Conservation (phyloP, 2,888 invertebrate genomes). For the Parapristionchus giblindavisi region DNA sequence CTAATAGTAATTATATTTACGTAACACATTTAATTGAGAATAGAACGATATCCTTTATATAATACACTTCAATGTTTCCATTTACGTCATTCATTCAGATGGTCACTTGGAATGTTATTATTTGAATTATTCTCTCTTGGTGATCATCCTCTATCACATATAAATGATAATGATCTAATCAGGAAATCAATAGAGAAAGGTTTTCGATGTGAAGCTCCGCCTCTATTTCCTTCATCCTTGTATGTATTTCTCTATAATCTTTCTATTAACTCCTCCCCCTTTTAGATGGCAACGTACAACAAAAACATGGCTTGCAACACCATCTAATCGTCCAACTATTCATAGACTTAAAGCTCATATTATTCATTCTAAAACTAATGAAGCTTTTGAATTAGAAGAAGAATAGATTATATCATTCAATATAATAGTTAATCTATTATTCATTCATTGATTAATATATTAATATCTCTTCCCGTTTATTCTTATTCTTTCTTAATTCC, state of each 20-base stretch:
- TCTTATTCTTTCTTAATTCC: no score
- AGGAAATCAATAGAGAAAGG: slow-evolving; percentile 1
- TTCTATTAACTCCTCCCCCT: background rate
- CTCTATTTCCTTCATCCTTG: slow-evolving; percentile 25
- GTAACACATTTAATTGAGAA: no score
- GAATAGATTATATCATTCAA: background rate
- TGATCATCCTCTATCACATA: slow-evolving; percentile 25
- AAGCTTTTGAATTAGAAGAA: slow-evolving; percentile 14
- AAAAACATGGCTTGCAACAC: slow-evolving; percentile 14
- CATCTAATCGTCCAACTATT: slow-evolving; percentile 26
- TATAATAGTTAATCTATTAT: no score
- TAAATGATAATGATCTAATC: slow-evolving; percentile 14
- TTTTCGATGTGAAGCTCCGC: slow-evolving; percentile 11
- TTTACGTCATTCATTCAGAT: no score
- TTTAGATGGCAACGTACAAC: slow-evolving; percentile 22
- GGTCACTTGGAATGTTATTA: slow-evolving; percentile 34
- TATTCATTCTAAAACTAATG: background rate
- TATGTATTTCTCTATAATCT: slow-evolving; percentile 12
- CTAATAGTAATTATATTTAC: no score
- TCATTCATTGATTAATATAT: no score
- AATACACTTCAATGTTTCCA: no score
- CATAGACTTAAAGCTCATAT: background rate
- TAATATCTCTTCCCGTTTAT: no score
- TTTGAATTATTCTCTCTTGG: slow-evolving; percentile 34
- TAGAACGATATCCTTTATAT: no score